Percentiles rank a stretch among this genome's conserved stretches.
Evolutionary conservation across 2,888 invertebrate genomes (phyloP).

Genomic region (Rutpela maculata): DNA sequence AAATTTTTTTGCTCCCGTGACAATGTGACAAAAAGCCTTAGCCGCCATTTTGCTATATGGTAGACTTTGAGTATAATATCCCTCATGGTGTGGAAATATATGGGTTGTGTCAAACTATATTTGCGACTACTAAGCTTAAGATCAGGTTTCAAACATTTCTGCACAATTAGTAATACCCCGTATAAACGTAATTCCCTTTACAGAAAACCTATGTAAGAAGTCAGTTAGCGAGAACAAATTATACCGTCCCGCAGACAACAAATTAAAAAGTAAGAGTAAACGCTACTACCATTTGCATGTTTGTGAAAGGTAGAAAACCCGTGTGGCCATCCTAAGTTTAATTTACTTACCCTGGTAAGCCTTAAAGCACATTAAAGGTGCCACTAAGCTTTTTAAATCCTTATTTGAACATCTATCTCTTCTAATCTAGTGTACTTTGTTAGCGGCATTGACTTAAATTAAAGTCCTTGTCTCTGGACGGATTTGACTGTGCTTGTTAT

Average conservation of each 20-base stretch:
- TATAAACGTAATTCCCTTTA: neutral
- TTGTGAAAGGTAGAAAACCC: conserved; percentile 42
- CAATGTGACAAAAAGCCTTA: too few relatives aligned
- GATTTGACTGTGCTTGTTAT: conserved; percentile 57
- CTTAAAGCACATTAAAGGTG: conserved; percentile 60
- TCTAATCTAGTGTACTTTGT: conserved; percentile 62
- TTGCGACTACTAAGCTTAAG: too few relatives aligned
- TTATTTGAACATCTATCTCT: conserved; percentile 63
- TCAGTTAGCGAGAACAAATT: neutral
- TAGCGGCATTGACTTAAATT: conserved; percentile 61
- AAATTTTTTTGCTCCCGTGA: too few relatives aligned
- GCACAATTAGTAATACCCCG: neutral
- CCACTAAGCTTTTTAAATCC: conserved; percentile 62
- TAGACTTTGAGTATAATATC: too few relatives aligned
- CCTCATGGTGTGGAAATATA: too few relatives aligned
- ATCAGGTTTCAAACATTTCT: too few relatives aligned
- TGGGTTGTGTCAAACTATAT: too few relatives aligned
- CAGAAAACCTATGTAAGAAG: neutral
- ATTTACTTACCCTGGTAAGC: conserved; percentile 59
- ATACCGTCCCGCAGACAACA: neutral
- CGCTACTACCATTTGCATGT: conserved; percentile 41
- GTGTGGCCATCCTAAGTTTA: conserved; percentile 54
- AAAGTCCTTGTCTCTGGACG: conserved; percentile 54
- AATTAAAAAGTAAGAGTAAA: conserved; percentile 40
- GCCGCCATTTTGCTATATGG: too few relatives aligned